A percentile compares a stretch with the other conserved stretches of the same genome.
Evolutionary conservation across 1,140 invertebrate species (phyloP).

Genomic region (Saccostrea cuccullata): DNA sequence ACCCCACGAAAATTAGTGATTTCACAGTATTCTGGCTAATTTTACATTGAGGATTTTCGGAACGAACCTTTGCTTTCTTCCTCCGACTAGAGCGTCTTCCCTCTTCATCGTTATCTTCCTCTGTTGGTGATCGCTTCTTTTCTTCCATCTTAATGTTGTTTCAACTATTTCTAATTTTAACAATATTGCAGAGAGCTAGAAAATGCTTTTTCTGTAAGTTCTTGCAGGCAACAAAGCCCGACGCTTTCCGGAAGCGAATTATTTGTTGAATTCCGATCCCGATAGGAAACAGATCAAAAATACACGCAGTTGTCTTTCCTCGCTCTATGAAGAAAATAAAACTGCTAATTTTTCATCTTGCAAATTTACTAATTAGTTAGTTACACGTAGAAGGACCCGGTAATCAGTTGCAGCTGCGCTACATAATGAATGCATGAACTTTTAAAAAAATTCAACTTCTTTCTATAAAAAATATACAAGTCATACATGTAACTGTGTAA

Average conservation of each 20-base stretch:
- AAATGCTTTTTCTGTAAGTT: background rate
- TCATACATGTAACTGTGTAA: too few relatives aligned
- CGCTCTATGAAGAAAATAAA: background rate
- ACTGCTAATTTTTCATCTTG: too few relatives aligned
- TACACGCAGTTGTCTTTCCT: conserved; percentile 29
- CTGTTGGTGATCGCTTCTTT: conserved; percentile 46
- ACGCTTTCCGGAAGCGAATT: background rate
- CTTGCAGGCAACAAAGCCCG: background rate
- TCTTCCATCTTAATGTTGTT: conserved; percentile 42
- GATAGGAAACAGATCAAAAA: background rate
- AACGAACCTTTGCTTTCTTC: conserved; percentile 57
- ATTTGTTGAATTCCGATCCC: background rate
- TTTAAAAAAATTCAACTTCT: too few relatives aligned
- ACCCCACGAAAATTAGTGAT: too few relatives aligned
- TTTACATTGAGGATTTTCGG: background rate
- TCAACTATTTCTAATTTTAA: background rate
- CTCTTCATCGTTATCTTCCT: conserved; percentile 53
- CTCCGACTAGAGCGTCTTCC: conserved; percentile 54
- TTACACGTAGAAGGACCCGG: too few relatives aligned
- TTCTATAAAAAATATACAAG: too few relatives aligned
- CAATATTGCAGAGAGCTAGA: background rate
- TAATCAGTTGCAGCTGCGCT: too few relatives aligned
- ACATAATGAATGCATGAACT: too few relatives aligned
- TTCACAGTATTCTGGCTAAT: too few relatives aligned
- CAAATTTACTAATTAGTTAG: too few relatives aligned